Conservation (phyloP, 37 sponge, comb jelly and placozoan species). For the Lycopodina hypogea region DNA sequence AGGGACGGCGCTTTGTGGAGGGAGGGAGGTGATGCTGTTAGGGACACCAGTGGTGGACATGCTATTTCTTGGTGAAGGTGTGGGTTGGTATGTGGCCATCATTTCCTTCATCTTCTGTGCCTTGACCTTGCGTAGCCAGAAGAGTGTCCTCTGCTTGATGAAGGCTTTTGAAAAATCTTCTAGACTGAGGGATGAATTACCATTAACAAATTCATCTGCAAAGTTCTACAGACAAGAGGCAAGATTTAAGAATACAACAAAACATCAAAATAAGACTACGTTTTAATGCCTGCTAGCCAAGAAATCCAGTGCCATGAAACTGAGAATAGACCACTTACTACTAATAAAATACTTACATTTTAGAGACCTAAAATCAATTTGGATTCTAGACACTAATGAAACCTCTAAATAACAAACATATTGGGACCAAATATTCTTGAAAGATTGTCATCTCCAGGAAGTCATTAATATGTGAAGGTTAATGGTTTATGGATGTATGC, state of each 20-base stretch:
- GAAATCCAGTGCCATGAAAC: no score
- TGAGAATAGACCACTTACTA: no score
- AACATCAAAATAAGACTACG: no score
- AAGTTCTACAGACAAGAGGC: conserved; percentile 31
- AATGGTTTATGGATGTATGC: no score
- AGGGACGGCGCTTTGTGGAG: conserved; percentile 5
- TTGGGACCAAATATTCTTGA: no score
- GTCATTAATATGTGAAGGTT: no score
- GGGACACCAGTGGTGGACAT: neutral
- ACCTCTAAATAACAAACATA: no score
- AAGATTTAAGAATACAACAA: neutral
- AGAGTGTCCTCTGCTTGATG: conserved; percentile 30
- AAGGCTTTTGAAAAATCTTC: conserved; percentile 46
- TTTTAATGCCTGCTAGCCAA: neutral
- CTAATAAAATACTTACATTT: no score
- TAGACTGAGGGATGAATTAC: conserved; percentile 7
- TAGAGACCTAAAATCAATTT: no score
- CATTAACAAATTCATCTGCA: conserved; percentile 32
- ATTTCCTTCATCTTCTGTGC: conserved; percentile 60
- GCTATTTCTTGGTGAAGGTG: conserved; percentile 10
- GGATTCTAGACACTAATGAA: no score
- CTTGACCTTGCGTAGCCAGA: conserved; percentile 72
- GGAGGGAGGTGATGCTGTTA: neutral
- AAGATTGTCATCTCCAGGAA: no score
- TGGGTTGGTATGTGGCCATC: conserved; percentile 16